A percentile compares a stretch with the other conserved stretches of the same genome.
phyloP scores from a whole-genome alignment of 2,888 invertebrate genomes.

The Oligia fasciuncula region DNA sequence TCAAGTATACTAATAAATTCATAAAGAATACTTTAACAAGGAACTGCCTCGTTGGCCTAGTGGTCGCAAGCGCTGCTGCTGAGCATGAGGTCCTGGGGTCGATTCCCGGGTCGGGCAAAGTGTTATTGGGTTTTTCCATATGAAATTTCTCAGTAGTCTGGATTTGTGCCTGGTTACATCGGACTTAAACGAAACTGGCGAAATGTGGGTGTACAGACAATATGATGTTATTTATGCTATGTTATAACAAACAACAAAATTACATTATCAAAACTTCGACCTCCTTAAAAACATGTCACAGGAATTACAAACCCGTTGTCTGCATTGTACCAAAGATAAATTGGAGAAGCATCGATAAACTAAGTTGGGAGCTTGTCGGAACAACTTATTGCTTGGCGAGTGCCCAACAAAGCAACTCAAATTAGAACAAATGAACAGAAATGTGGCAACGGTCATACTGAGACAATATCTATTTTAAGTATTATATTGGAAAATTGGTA shows the following conservation, averaged over 20 bases:
- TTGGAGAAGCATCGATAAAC: slow-evolving; percentile 62
- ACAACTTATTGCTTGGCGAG: slow-evolving; percentile 70
- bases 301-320: slow-evolving; percentile 17
- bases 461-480: background rate
- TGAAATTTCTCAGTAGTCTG: background rate
- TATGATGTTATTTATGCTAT: background rate
- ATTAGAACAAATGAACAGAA: slow-evolving; percentile 68
- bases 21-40: too few species aligned
- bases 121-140: background rate
- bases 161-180: background rate
- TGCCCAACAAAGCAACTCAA: slow-evolving; percentile 65
- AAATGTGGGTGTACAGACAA: background rate
- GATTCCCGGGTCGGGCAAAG: background rate
- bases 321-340: slow-evolving; percentile 42
- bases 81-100: background rate
- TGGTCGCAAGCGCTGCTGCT: background rate
- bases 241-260: background rate
- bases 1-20: background rate
- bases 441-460: slow-evolving; percentile 37
- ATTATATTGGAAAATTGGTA: background rate
- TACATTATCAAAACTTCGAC: background rate
- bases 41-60: background rate
- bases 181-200: background rate
- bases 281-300: slow-evolving; percentile 6
- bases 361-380: slow-evolving; percentile 63